Evolutionary conservation across 2,888 invertebrate genomes (phyloP).

Genomic region (Clunio marinus): DNA sequence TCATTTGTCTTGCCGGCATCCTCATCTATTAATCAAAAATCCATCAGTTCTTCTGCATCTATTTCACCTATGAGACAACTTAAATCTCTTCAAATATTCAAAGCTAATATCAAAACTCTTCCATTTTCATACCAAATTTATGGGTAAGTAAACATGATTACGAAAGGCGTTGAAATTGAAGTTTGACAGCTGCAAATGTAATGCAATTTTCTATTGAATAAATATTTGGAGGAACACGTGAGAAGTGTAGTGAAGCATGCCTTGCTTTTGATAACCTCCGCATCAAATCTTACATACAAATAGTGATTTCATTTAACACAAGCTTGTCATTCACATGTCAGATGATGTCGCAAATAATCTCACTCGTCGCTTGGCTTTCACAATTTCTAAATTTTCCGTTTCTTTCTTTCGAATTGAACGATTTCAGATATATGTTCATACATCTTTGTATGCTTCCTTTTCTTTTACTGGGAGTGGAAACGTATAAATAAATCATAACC

Average conservation of each 20-base stretch:
- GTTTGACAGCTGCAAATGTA: background rate
- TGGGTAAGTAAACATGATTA: conserved; percentile 47
- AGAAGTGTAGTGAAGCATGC: background rate
- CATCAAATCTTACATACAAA: background rate
- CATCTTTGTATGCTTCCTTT: too few species aligned
- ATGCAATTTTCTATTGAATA: background rate
- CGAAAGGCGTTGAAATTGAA: background rate
- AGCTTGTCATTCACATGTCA: background rate
- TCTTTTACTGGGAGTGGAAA: background rate
- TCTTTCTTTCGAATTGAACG: background rate
- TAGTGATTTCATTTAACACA: background rate
- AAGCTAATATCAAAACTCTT: conserved; percentile 50
- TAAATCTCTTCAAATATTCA: conserved; percentile 50
- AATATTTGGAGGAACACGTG: background rate
- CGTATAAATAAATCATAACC: conserved; percentile 37
- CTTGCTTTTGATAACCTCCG: background rate
- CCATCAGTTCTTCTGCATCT: conserved; percentile 41
- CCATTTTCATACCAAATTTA: conserved; percentile 51
- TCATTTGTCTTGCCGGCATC: conserved; percentile 49
- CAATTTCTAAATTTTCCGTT: background rate
- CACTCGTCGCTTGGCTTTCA: too few species aligned
- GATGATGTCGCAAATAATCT: background rate
- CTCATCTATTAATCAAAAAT: conserved; percentile 44
- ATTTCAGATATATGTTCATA: background rate
- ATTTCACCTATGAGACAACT: conserved; percentile 50